These are phyloP conservation scores for Lamellibrachia columna DNA, from an alignment of 2,888 invertebrate species.

Conservation along the genomic window DNA sequence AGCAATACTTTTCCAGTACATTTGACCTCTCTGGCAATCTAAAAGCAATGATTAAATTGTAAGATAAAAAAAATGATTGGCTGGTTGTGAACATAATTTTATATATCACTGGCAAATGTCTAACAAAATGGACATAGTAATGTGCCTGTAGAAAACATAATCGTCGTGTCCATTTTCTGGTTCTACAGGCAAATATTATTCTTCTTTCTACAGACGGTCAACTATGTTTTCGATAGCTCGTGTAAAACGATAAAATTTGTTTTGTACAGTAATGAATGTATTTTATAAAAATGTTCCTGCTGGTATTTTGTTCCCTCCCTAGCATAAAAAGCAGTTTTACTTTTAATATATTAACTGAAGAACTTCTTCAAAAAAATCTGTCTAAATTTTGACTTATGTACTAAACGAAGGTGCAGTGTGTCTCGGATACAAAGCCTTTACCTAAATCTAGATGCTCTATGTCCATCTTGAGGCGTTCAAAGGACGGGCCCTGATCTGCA, in stretches of 20 bases:
- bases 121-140: not conserved
- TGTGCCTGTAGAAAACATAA: no score
- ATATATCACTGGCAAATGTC: no score
- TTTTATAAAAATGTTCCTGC: not conserved
- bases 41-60: not conserved
- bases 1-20: not conserved
- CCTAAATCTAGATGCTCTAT: conserved; percentile 80
- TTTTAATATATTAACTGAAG: no score
- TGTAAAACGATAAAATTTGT: not conserved
- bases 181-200: not conserved
- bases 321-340: no score
- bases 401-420: no score
- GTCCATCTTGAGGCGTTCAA: conserved; percentile 80
- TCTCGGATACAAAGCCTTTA: conserved; percentile 37
- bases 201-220: not conserved
- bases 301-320: no score
- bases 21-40: not conserved
- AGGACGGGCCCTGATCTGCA: conserved; percentile 55
- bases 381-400: no score
- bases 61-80: not conserved
- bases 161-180: no score
- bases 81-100: not conserved
- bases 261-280: not conserved
- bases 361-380: no score
- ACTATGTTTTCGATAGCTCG: not conserved